A percentile compares a stretch with the other conserved stretches of the same genome.
phyloP scores from a whole-genome alignment of 2,888 invertebrate species.

The Baronia brevicornis region DNA sequence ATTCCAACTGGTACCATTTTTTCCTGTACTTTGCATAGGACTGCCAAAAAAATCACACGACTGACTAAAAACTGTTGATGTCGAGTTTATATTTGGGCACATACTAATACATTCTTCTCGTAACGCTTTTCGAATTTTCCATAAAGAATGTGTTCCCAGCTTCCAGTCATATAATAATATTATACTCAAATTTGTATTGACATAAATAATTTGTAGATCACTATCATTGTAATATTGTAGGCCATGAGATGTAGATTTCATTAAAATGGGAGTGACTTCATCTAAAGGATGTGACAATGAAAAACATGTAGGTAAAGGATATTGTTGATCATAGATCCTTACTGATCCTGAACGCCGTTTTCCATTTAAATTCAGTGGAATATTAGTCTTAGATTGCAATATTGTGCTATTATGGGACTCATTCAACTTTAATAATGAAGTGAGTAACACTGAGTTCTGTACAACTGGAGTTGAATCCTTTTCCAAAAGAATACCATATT shows the following conservation, averaged over 20 bases:
- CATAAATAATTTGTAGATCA: slow-evolving; percentile 82
- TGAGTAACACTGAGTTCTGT: slow-evolving; percentile 46
- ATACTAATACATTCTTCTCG: slow-evolving; percentile 81
- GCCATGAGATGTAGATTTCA: slow-evolving; percentile 77
- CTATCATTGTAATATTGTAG: slow-evolving; percentile 79
- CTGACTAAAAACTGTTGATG: slow-evolving; percentile 57
- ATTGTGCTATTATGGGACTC: slow-evolving; percentile 55
- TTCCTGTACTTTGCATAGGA: slow-evolving; percentile 50
- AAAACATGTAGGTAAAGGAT: slow-evolving; percentile 85
- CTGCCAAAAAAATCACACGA: slow-evolving; percentile 58
- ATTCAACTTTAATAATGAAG: slow-evolving; percentile 51
- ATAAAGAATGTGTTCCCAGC: slow-evolving; percentile 86
- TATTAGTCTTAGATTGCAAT: slow-evolving; percentile 40
- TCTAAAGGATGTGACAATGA: slow-evolving; percentile 93
- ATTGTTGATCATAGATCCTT: slow-evolving; percentile 56
- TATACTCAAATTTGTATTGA: slow-evolving; percentile 85
- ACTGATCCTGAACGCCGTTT: slow-evolving; percentile 52
- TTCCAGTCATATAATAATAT: slow-evolving; percentile 87
- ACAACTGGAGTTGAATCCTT: slow-evolving; percentile 69
- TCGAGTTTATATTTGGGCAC: slow-evolving; percentile 69
- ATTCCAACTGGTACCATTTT: slow-evolving; percentile 50
- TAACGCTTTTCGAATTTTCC: slow-evolving; percentile 84
- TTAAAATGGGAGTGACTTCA: slow-evolving; percentile 89
- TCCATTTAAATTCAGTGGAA: slow-evolving; percentile 53
- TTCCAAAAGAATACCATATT: slow-evolving; percentile 90